Evolutionary conservation across 2,888 invertebrate species (phyloP).

Genomic region (Rhopalosiphum nymphaeae): DNA sequence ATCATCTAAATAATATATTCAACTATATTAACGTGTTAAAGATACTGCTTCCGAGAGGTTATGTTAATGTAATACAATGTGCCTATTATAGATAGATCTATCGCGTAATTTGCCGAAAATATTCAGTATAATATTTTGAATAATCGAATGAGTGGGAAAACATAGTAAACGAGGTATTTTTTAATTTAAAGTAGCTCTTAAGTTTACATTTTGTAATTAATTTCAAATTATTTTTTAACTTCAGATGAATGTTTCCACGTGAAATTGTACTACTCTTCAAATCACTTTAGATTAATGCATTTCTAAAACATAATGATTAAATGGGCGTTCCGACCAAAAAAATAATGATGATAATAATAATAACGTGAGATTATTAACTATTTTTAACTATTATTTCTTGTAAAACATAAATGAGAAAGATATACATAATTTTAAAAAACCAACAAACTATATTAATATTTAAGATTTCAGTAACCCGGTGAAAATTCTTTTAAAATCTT

Average conservation of each 20-base stretch:
- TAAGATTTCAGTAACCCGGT: neutral
- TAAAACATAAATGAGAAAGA: neutral
- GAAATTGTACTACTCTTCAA: neutral
- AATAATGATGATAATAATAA: neutral
- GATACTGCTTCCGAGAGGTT: neutral
- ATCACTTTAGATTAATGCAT: conserved; percentile 8
- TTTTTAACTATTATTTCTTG: neutral
- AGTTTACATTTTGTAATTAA: neutral
- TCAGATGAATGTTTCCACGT: conserved; percentile 18
- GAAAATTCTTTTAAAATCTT: neutral
- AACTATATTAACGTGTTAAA: neutral
- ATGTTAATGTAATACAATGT: neutral
- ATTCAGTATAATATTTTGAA: conserved; percentile 19
- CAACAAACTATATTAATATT: neutral
- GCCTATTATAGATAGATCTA: neutral
- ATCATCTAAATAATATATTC: conserved; percentile 1
- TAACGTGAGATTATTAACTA: conserved; percentile 11
- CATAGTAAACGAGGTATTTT: conserved; percentile 5
- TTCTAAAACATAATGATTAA: conserved; percentile 10
- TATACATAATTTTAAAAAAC: neutral
- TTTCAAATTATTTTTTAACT: conserved; percentile 28
- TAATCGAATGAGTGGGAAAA: conserved; percentile 1
- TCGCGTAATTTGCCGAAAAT: neutral
- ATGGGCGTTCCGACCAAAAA: conserved; percentile 28
- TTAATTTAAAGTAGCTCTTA: conserved; percentile 36